Percentiles rank a stretch among this genome's conserved stretches.
phyloP scores from a whole-genome alignment of 2,888 invertebrate genomes.

The Conops quadrifasciatus region DNA sequence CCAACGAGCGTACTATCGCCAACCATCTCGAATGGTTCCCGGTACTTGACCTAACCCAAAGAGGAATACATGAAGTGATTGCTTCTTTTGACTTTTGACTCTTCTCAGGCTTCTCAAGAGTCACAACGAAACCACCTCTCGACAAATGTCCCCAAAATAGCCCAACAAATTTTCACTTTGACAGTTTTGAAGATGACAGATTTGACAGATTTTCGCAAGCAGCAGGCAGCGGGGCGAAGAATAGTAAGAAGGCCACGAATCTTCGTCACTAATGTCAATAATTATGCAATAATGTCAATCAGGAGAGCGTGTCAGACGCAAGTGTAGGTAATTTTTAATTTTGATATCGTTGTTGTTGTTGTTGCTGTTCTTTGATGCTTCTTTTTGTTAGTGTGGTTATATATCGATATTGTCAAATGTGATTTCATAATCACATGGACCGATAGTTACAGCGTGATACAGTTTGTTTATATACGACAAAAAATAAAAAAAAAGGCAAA shows the following conservation, averaged over 20 bases:
- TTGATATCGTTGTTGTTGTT: not conserved
- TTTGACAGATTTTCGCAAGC: not conserved
- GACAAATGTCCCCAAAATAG: not conserved
- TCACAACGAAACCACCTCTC: not conserved
- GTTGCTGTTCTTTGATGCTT: not conserved
- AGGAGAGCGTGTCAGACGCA: constrained; percentile 6
- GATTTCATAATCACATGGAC: no score
- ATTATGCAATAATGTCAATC: constrained; percentile 6
- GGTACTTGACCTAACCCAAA: no score
- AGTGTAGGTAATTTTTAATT: constrained; percentile 38
- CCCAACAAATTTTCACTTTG: not conserved
- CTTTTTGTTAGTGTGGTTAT: not conserved
- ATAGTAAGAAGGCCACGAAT: no score
- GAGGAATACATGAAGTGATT: no score
- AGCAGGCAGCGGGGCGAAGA: not conserved
- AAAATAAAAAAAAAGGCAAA: no score
- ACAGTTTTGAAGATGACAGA: not conserved
- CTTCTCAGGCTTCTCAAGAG: not conserved
- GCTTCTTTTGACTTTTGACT: not conserved
- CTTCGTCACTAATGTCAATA: not conserved
- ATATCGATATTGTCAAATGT: no score
- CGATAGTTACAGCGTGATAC: no score
- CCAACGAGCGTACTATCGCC: no score
- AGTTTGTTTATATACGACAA: no score
- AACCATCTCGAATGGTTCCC: no score